Conservation (phyloP, 2,113 vertebrate species). For the Peromyscus maniculatus region DNA sequence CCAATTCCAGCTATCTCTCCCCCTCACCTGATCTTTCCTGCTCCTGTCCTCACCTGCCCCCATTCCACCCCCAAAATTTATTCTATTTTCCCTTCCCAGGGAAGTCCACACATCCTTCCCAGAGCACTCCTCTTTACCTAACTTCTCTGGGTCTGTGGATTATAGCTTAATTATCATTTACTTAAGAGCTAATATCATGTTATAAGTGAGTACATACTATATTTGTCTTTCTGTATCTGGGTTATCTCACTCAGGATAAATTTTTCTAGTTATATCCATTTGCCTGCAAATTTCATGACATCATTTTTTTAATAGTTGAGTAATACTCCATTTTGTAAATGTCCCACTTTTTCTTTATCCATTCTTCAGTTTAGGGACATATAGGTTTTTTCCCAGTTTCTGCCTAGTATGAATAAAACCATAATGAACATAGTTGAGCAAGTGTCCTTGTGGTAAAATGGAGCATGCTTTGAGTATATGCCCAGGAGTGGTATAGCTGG, state of each 20-base stretch:
- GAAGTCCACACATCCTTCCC: background rate
- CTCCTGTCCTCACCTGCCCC: background rate
- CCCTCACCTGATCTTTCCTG: background rate
- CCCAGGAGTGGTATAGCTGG: background rate
- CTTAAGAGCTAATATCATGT: background rate
- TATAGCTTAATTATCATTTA: background rate
- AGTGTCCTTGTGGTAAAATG: background rate
- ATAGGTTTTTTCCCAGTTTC: background rate
- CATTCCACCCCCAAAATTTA: background rate
- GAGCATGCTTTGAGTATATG: background rate
- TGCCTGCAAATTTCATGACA: background rate
- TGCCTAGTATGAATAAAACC: background rate
- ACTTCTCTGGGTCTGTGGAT: background rate
- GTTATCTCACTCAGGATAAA: background rate
- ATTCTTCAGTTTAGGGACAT: background rate
- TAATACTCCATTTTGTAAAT: background rate
- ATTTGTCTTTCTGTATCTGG: background rate
- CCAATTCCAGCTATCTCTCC: background rate
- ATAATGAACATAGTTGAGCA: background rate
- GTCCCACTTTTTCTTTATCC: background rate
- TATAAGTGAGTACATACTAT: background rate
- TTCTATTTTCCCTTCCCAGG: background rate
- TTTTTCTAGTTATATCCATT: background rate
- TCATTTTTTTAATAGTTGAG: background rate
- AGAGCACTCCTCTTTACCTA: background rate